phyloP scores from a whole-genome alignment of 2,888 invertebrate genomes.

The Leptinotarsa peninsularis region DNA sequence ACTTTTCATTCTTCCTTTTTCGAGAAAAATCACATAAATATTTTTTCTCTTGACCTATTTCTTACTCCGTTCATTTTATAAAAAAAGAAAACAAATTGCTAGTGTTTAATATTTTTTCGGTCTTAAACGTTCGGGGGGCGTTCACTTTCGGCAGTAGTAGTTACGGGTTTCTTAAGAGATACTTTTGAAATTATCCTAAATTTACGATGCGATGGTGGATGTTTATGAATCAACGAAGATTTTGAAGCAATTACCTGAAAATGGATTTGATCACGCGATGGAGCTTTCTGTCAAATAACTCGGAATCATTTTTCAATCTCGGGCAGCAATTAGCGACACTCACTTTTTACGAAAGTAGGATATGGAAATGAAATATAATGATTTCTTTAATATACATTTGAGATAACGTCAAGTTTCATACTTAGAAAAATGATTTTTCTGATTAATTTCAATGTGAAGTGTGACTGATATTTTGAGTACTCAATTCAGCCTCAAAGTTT shows the following conservation, averaged over 20 bases:
- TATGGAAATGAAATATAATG: not conserved
- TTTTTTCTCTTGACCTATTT: no score
- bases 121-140: not conserved
- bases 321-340: not conserved
- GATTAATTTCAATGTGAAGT: no score
- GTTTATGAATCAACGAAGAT: conserved; percentile 19
- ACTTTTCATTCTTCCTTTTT: no score
- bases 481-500: no score
- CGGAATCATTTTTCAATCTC: conserved; percentile 7
- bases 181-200: conserved; percentile 11
- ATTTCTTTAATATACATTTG: no score
- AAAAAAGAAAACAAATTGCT: no score
- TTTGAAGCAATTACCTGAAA: conserved; percentile 22
- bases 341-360: not conserved
- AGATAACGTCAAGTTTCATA: no score
- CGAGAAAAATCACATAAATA: no score
- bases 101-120: not conserved
- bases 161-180: not conserved
- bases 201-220: conserved; percentile 18
- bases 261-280: conserved; percentile 22
- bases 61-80: no score
- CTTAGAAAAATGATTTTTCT: no score
- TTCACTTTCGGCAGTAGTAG: conserved; percentile 2
- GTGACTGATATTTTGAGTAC: no score
- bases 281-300: not conserved